Conservation (phyloP, 2,888 invertebrate species). For the Papilio demoleus region DNA sequence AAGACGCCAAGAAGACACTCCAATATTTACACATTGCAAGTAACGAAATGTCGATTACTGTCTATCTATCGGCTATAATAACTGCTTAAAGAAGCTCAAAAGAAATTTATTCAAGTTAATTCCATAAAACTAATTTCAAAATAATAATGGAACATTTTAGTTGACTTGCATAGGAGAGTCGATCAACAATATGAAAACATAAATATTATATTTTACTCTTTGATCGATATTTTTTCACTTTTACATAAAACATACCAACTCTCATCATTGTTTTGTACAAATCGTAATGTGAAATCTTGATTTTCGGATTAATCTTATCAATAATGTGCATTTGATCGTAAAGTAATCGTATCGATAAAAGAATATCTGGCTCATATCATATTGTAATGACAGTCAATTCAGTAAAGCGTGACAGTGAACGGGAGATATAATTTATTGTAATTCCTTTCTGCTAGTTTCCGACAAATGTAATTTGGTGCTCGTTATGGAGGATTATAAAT, state of each 20-base stretch:
- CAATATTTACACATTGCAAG: too few relatives aligned
- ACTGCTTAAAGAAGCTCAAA: not conserved
- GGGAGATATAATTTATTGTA: slow-evolving; percentile 58
- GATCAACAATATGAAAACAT: not conserved
- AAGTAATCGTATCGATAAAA: slow-evolving; percentile 61
- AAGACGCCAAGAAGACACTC: not conserved
- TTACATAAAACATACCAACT: slow-evolving; percentile 41
- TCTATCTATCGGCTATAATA: too few relatives aligned
- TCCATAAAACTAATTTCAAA: too few relatives aligned
- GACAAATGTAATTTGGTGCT: slow-evolving; percentile 70
- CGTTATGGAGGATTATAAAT: slow-evolving; percentile 98
- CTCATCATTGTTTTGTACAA: slow-evolving; percentile 55
- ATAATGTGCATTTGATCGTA: slow-evolving; percentile 64
- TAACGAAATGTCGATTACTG: too few relatives aligned
- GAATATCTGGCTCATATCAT: slow-evolving; percentile 57
- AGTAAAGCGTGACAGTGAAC: slow-evolving; percentile 71
- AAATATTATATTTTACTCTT: not conserved
- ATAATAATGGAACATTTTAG: too few relatives aligned
- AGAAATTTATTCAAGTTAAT: too few relatives aligned
- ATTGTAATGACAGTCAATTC: slow-evolving; percentile 63
- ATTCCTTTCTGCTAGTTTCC: slow-evolving; percentile 51
- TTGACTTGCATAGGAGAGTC: not conserved
- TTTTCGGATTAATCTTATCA: slow-evolving; percentile 54
- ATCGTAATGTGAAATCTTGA: slow-evolving; percentile 47
- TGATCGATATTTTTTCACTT: slow-evolving; percentile 51